phyloP scores from a whole-genome alignment of 2,797 vertebrate genomes.

The Heteromormyrus szaboi region DNA sequence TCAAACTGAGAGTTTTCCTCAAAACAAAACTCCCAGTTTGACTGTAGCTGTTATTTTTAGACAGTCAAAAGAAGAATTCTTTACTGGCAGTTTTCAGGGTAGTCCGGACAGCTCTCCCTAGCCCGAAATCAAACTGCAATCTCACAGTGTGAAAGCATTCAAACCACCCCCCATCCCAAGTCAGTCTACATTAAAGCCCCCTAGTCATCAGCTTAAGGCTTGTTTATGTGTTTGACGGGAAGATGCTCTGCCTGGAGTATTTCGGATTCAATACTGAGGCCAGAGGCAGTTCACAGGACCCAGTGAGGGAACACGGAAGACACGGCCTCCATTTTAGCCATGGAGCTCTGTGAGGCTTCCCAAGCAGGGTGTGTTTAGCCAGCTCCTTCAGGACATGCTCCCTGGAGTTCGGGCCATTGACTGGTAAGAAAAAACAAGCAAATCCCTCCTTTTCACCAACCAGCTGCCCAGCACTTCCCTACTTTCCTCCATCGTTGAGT shows the following conservation, averaged over 20 bases:
- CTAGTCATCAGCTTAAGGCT: not conserved
- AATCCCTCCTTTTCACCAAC: not conserved
- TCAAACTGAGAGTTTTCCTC: not conserved
- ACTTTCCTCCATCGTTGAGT: not conserved
- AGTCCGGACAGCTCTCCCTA: not conserved
- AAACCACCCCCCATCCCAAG: not conserved
- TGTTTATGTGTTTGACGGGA: not conserved
- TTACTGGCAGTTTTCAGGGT: not conserved
- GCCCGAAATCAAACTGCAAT: not conserved
- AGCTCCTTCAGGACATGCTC: not conserved
- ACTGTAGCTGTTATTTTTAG: not conserved
- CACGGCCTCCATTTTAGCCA: not conserved
- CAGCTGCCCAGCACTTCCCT: not conserved
- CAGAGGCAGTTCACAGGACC: not conserved
- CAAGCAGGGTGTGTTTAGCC: not conserved
- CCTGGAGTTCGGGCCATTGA: not conserved
- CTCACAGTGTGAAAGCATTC: not conserved
- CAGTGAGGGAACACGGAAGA: not conserved
- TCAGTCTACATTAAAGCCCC: not conserved
- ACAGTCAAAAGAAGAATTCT: not conserved
- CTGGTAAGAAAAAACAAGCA: not conserved
- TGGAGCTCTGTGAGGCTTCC: not conserved
- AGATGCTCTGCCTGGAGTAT: not conserved
- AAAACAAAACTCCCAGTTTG: not conserved
- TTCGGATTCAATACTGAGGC: not conserved